phyloP scores from a whole-genome alignment of 2,797 vertebrate genomes.

The Micropoecilia bifurca region DNA sequence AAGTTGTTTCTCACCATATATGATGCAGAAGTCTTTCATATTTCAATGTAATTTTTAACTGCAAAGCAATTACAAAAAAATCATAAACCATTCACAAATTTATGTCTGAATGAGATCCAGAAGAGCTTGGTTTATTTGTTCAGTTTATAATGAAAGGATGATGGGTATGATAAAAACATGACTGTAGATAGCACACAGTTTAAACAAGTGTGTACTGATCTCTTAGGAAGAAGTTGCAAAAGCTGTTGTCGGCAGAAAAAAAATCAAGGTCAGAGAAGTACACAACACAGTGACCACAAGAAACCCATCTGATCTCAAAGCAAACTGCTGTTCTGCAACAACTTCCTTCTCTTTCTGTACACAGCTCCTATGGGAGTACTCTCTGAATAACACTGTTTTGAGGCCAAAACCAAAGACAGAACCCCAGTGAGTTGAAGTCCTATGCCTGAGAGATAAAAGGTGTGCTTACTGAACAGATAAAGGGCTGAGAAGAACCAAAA shows the following conservation, averaged over 20 bases:
- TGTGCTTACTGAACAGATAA: constrained; percentile 47
- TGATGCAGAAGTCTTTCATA: background rate
- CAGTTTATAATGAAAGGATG: background rate
- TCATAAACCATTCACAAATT: background rate
- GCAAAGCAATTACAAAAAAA: background rate
- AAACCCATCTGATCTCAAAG: constrained; percentile 53
- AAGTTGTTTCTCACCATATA: background rate
- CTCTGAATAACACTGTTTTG: constrained; percentile 38
- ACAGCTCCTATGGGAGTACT: constrained; percentile 40
- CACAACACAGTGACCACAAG: constrained; percentile 43
- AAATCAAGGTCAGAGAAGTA: constrained; percentile 47
- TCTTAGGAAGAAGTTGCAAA: constrained; percentile 25
- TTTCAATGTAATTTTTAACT: background rate
- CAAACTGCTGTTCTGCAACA: constrained; percentile 52
- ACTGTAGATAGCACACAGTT: constrained; percentile 5
- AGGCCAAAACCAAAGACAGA: constrained; percentile 48
- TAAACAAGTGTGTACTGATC: constrained; percentile 8
- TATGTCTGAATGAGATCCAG: background rate
- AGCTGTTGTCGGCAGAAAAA: constrained; percentile 30
- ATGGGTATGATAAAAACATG: background rate
- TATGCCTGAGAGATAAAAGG: constrained; percentile 50
- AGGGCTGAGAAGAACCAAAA: constrained; percentile 25
- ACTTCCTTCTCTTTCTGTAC: constrained; percentile 53
- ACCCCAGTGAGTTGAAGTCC: constrained; percentile 47
- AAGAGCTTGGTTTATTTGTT: background rate